Conservation (phyloP, 2,888 invertebrate species). For the Nematopogon swammerdamellus region DNA sequence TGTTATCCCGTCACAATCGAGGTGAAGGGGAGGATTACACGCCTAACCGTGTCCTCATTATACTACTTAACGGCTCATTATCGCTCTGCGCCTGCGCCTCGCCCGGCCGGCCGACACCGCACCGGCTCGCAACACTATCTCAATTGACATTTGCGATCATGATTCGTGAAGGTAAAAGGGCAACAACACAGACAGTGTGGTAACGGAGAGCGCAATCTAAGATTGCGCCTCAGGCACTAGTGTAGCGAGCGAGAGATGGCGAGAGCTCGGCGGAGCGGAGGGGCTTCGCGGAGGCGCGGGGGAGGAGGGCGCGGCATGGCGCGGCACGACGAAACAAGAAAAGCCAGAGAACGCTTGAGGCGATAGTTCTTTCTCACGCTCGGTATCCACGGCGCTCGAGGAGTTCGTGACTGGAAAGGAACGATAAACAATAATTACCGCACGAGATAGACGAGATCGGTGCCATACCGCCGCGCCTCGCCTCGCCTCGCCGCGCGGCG, state of each 20-base stretch:
- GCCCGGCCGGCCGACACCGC: slow-evolving; percentile 5
- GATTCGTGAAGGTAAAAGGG: slow-evolving; percentile 23
- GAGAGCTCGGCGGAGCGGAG: too few relatives aligned
- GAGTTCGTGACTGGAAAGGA: not conserved
- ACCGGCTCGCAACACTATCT: not conserved
- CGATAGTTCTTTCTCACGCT: not conserved
- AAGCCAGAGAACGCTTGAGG: not conserved
- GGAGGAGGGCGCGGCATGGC: too few relatives aligned
- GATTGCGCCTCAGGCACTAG: too few relatives aligned
- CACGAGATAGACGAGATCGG: not conserved
- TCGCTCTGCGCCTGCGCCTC: slow-evolving; percentile 23
- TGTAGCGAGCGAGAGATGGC: too few relatives aligned
- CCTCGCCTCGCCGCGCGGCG: too few relatives aligned
- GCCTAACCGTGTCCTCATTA: slow-evolving; percentile 31
- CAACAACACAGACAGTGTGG: slow-evolving; percentile 10
- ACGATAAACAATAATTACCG: not conserved
- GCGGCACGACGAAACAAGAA: too few relatives aligned
- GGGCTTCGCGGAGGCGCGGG: too few relatives aligned
- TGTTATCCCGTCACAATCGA: not conserved
- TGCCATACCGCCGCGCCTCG: not conserved
- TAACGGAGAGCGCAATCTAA: too few relatives aligned
- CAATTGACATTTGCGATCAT: slow-evolving; percentile 20
- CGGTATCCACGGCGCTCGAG: not conserved
- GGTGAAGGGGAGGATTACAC: slow-evolving; percentile 35
- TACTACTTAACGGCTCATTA: slow-evolving; percentile 39